Percentiles rank a stretch among this genome's conserved stretches.
phyloP scores from a whole-genome alignment of 2,797 vertebrate genomes.

The Typhlichthys eigenmanni region DNA sequence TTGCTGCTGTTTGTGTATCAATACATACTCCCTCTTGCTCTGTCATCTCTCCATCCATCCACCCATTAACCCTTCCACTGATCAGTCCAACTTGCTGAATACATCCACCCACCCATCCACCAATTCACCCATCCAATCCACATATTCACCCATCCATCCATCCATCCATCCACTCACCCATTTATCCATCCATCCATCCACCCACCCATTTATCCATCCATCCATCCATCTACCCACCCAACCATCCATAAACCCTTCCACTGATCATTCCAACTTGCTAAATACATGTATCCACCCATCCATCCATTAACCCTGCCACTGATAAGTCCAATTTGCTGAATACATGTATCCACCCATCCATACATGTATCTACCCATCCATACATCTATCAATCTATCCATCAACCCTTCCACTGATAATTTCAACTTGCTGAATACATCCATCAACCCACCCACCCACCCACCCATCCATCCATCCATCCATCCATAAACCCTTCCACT shows the following conservation, averaged over 20 bases:
- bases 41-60: not conserved
- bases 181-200: too few relatives aligned
- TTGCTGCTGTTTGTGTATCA: too few relatives aligned
- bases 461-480: not conserved
- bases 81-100: not conserved
- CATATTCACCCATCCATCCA: not conserved
- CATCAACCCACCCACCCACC: not conserved
- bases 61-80: not conserved
- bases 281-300: not conserved
- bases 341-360: not conserved
- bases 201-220: conserved; percentile 4
- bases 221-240: not conserved
- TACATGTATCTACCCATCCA: not conserved
- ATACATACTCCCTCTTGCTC: too few relatives aligned
- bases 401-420: too few relatives aligned
- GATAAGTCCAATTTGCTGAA: too few relatives aligned
- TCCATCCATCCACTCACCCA: not conserved
- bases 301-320: not conserved
- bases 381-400: not conserved
- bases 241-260: too few relatives aligned
- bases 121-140: not conserved
- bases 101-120: not conserved
- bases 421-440: not conserved
- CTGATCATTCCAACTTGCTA: too few relatives aligned
- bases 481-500: conserved; percentile 3